Percentiles rank a stretch among this genome's conserved stretches.
Conservation (phyloP, 1,140 invertebrate genomes). For the Nasonia vitripennis region DNA sequence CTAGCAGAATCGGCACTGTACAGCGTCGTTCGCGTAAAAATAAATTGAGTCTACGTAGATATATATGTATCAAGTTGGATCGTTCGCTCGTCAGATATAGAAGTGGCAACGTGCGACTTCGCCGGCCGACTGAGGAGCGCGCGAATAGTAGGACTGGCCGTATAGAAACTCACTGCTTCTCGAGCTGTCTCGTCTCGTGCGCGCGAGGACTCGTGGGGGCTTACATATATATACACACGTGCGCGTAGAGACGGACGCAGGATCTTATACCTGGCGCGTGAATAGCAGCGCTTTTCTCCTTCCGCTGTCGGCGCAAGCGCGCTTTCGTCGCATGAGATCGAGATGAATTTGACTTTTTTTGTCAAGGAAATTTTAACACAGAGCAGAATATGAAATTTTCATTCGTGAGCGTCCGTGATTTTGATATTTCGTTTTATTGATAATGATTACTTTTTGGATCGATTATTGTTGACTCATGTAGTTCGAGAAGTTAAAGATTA, state of each 20-base stretch:
- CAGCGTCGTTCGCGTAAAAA: background rate
- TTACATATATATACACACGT: background rate
- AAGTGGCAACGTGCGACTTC: constrained; percentile 2
- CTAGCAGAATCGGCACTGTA: background rate
- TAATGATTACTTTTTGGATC: too few species aligned
- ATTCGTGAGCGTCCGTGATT: too few species aligned
- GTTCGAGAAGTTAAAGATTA: too few species aligned
- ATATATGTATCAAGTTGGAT: background rate
- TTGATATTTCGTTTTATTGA: too few species aligned
- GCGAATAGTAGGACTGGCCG: background rate
- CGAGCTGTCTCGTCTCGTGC: background rate
- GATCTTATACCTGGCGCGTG: background rate
- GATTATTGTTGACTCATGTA: too few species aligned
- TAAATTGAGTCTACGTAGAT: too few species aligned
- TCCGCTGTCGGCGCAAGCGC: background rate
- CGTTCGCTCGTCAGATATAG: background rate
- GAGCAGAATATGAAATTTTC: too few species aligned
- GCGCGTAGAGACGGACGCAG: background rate
- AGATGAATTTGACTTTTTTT: too few species aligned
- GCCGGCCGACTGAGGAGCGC: constrained; percentile 8
- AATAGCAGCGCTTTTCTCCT: background rate
- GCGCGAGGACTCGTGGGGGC: background rate
- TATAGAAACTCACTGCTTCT: background rate
- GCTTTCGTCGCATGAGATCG: too few species aligned
- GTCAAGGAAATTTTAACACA: too few species aligned